phyloP scores from a whole-genome alignment of 2,888 invertebrate species.

The Agyllia agylla region DNA sequence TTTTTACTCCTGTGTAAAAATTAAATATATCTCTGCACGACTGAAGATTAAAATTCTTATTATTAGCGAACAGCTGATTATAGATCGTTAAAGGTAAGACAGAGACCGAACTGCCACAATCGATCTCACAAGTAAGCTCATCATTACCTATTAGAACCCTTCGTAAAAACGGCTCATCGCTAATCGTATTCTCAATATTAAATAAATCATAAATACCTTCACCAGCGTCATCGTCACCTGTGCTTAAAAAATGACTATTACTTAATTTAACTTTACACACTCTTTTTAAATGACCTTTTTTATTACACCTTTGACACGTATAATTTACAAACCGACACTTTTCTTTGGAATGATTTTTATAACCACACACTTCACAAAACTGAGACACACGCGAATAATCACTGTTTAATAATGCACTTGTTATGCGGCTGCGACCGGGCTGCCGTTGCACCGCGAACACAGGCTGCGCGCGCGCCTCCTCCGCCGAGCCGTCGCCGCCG shows the following conservation, averaged over 20 bases:
- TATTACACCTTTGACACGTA: slow-evolving; percentile 34
- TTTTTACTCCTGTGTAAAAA: slow-evolving; percentile 4
- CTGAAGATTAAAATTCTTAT: background rate
- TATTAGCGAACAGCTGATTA: background rate
- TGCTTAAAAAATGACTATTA: background rate
- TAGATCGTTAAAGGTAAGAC: background rate
- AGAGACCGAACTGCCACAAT: background rate
- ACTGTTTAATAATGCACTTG: background rate
- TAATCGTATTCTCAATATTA: background rate
- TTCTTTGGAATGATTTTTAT: background rate
- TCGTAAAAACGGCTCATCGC: background rate
- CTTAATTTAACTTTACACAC: background rate
- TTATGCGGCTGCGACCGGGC: background rate
- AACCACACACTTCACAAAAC: slow-evolving; percentile 14
- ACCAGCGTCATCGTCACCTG: background rate
- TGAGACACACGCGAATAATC: background rate
- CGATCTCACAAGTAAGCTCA: background rate
- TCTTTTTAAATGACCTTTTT: slow-evolving; percentile 41
- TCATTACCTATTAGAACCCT: background rate
- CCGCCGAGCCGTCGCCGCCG: background rate
- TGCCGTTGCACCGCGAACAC: background rate
- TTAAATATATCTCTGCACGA: background rate
- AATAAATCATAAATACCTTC: slow-evolving; percentile 13
- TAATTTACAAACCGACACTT: slow-evolving; percentile 4
- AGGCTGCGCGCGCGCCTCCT: background rate